Conservation (phyloP, 2,113 vertebrate species). For the Hypanus sabinus region DNA sequence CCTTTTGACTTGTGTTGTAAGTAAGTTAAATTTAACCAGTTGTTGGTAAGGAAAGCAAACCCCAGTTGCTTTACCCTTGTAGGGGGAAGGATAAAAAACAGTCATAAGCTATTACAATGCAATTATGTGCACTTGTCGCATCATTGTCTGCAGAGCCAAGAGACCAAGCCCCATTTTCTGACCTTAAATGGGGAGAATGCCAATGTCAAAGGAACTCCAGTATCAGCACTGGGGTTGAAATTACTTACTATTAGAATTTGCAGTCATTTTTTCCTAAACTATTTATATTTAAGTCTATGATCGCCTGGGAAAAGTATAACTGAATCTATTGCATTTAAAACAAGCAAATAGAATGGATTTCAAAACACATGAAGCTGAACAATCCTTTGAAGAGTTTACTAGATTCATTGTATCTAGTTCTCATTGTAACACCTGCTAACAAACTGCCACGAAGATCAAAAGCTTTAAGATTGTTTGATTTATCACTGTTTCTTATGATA, state of each 20-base stretch:
- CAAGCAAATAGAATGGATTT: not conserved
- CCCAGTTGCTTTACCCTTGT: not conserved
- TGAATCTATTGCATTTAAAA: not conserved
- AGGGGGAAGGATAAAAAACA: not conserved
- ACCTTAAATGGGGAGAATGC: not conserved
- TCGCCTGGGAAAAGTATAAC: not conserved
- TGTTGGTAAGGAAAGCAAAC: not conserved
- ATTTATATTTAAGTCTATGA: not conserved
- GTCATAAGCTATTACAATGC: not conserved
- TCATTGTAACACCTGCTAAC: not conserved
- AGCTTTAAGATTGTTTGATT: not conserved
- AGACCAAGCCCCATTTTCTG: not conserved
- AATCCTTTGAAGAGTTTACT: not conserved
- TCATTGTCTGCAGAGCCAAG: not conserved
- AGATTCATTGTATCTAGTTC: not conserved
- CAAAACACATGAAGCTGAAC: not conserved
- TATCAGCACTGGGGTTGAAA: not conserved
- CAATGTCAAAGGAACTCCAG: not conserved
- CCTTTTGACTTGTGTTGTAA: not conserved
- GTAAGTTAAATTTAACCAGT: not conserved
- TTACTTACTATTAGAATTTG: not conserved
- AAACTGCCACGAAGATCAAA: conserved; percentile 7
- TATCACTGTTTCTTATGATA: not conserved
- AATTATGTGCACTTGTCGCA: no score
- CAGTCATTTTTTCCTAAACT: not conserved